These are phyloP conservation scores for Bombus ignitus DNA, from an alignment of 1,140 invertebrate species.

Conservation along the genomic window DNA sequence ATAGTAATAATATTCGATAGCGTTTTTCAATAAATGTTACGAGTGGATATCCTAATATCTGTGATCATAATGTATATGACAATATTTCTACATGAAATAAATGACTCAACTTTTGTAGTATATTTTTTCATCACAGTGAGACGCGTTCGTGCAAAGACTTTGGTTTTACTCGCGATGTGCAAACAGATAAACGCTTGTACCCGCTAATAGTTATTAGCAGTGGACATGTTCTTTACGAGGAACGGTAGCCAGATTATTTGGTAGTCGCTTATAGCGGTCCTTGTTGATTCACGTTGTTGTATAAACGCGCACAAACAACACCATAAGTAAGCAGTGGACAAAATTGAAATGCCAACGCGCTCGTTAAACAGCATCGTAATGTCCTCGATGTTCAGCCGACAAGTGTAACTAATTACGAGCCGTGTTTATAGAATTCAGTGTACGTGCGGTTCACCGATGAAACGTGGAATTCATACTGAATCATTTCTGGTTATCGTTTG, in stretches of 20 bases:
- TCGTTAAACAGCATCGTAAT: not conserved
- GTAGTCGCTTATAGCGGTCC: not conserved
- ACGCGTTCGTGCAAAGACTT: not conserved
- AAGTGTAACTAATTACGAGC: not conserved
- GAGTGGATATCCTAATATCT: no score
- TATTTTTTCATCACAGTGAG: no score
- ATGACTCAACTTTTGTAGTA: no score
- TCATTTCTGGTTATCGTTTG: not conserved
- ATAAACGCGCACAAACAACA: not conserved
- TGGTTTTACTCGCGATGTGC: not conserved
- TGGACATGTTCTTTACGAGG: not conserved
- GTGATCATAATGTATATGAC: no score
- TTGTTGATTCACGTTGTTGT: slow-evolving; percentile 8
- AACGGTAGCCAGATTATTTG: slow-evolving; percentile 4
- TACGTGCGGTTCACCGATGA: not conserved
- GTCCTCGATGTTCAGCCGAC: not conserved
- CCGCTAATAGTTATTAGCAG: slow-evolving; percentile 3
- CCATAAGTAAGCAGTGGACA: not conserved
- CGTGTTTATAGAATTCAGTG: not conserved
- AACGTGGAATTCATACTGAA: not conserved
- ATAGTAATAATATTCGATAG: no score
- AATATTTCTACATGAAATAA: no score
- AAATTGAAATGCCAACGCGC: not conserved
- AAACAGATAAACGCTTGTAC: slow-evolving; percentile 8
- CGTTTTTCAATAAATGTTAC: no score